These are phyloP conservation scores for Plutomurus gul DNA, from an alignment of 1,140 invertebrate genomes.

Conservation along the genomic window DNA sequence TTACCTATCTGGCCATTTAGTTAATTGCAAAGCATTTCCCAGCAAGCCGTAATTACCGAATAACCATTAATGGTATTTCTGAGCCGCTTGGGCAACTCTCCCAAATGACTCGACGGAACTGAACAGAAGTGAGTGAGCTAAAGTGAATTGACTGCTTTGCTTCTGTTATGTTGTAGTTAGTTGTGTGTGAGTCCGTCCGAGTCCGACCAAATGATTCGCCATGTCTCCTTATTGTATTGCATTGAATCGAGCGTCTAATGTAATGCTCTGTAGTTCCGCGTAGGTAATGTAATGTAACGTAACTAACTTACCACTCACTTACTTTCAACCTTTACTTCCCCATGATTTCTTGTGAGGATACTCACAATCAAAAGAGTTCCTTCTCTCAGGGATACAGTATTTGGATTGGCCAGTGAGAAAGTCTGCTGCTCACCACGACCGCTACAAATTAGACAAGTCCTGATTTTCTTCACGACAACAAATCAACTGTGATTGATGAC, in stretches of 20 bases:
- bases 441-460: constrained; percentile 44
- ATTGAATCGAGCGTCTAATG: background rate
- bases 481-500: constrained; percentile 49
- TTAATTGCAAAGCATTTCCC: constrained; percentile 53
- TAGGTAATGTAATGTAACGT: constrained; percentile 24
- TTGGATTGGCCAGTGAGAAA: too few relatives aligned
- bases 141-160: background rate
- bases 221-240: background rate
- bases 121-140: background rate
- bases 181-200: background rate
- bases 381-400: too few relatives aligned
- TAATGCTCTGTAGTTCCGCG: background rate
- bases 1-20: constrained; percentile 52
- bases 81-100: constrained; percentile 46
- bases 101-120: constrained; percentile 35
- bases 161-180: background rate
- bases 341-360: background rate
- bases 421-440: too few relatives aligned
- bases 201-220: constrained; percentile 9
- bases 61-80: constrained; percentile 49
- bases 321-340: background rate
- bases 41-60: constrained; percentile 48
- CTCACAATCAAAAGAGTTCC: too few relatives aligned
- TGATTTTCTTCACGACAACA: constrained; percentile 43
- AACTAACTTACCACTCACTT: constrained; percentile 27